A percentile compares a stretch with the other conserved stretches of the same genome.
These are phyloP conservation scores for Eupelmus urozonus DNA, from an alignment of 2,888 invertebrate species.

Conservation along the genomic window DNA sequence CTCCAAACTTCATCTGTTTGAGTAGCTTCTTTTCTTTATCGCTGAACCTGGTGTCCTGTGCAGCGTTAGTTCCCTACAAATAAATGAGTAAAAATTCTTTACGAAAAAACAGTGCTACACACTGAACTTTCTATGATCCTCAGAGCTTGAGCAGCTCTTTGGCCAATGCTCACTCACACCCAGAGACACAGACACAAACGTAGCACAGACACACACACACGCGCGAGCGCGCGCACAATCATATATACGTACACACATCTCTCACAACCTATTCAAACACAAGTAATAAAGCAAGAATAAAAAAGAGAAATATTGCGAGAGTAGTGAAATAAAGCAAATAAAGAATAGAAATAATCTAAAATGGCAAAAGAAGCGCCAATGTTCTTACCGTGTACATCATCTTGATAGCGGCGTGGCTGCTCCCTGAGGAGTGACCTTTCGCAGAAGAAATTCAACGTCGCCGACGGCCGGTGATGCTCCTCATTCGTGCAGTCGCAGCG, in stretches of 20 bases:
- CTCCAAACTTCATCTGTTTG: slow-evolving; percentile 99
- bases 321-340: not conserved
- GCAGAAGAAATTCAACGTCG: not conserved
- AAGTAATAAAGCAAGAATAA: no score
- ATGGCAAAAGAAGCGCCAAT: slow-evolving; percentile 12
- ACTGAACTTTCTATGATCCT: no score
- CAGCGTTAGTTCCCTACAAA: slow-evolving; percentile 96
- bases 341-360: not conserved
- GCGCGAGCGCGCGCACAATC: no score
- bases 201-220: no score
- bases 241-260: no score
- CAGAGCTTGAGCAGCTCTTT: no score
- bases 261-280: no score
- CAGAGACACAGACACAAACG: no score
- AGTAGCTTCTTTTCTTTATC: slow-evolving; percentile 99
- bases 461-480: not conserved
- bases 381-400: slow-evolving; percentile 80
- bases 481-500: not conserved
- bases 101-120: slow-evolving; percentile 39
- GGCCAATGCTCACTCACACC: no score
- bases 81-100: slow-evolving; percentile 57
- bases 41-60: slow-evolving; percentile 99
- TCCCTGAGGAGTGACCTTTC: no score
- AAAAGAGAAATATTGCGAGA: not conserved
- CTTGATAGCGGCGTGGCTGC: slow-evolving; percentile 65